Conservation (phyloP, 2,113 vertebrate species). For the Nibea albiflora region DNA sequence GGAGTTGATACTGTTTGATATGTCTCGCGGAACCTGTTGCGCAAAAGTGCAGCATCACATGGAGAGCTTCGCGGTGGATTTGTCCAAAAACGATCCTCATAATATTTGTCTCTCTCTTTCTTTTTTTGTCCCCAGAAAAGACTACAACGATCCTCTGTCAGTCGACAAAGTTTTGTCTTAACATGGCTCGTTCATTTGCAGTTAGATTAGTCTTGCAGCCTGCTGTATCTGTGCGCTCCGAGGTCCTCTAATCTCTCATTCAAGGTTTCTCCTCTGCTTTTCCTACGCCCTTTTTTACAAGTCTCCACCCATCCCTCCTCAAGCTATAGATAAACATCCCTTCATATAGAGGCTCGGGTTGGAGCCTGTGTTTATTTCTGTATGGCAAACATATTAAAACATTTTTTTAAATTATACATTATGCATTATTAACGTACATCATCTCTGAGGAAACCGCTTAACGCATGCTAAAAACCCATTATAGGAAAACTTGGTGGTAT, state of each 20-base stretch:
- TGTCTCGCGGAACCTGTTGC: conserved; percentile 70
- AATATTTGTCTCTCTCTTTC: neutral
- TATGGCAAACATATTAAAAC: neutral
- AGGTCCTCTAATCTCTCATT: conserved; percentile 53
- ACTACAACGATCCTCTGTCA: neutral
- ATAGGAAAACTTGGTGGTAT: neutral
- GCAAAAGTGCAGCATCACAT: conserved; percentile 41
- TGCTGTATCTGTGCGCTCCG: conserved; percentile 49
- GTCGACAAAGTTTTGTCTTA: conserved; percentile 23
- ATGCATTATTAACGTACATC: neutral
- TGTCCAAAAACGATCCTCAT: conserved; percentile 31
- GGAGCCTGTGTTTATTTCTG: neutral
- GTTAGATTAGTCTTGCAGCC: conserved; percentile 18
- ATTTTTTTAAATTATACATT: neutral
- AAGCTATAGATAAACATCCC: conserved; percentile 50
- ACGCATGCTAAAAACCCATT: neutral
- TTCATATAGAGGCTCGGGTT: neutral
- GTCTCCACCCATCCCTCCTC: conserved; percentile 74
- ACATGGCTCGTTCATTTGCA: conserved; percentile 18
- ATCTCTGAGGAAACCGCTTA: neutral
- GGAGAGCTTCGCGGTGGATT: conserved; percentile 4
- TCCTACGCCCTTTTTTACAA: conserved; percentile 55
- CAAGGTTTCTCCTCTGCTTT: conserved; percentile 53
- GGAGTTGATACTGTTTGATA: conserved; percentile 3
- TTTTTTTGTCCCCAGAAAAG: neutral